Base-by-base conservation (phyloP, 2,797 vertebrate genomes). In the Poecilia velifera region DNA sequence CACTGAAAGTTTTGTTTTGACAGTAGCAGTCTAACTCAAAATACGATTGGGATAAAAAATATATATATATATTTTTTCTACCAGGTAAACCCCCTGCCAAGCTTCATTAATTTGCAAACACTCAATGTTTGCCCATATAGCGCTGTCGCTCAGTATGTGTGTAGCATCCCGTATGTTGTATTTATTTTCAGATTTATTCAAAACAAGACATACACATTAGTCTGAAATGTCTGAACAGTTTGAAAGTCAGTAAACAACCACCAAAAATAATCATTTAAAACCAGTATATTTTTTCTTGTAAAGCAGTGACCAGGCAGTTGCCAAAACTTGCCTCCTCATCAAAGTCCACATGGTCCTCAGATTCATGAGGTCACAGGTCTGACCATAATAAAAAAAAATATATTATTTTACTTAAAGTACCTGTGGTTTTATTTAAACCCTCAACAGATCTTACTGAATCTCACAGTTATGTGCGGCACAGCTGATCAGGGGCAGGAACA, bases 1-100 rank as follows among this genome's bases (percentile, higher is more conserved):
- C 22, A 70, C 66, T 14, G 66, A 70, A 70, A 70, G 66, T 70
- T 70, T 70, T 70, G 66, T 70, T 70, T 70, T 70, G 66, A 70
- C 66, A 70, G 66, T 70, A 41, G 5, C 25, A 45, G 22, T 13
- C 39, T 70, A 70, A 14, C 66, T 70, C 39, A 43, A 45, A 45
- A 43, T 43, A 45, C 4, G 5, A 14, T 7, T 25, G 66, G 3
- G 9, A 13, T 36, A 39, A 9, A 36, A 34, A 68, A 13, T 22
- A 22, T 14, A 34, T 18, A 22, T 7, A 49, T 49, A 20, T 49
- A 20, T 2, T 57, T 25, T 14, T 45, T 70, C 22, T 41, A 45
- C 4, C 39, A 41, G 66, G 66, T 6, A 41, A 70, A 41, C 39
- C 22, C 20, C 66, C 1, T 43, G 41, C 66, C 66, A 45, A 45